These are phyloP conservation scores for Drosophila punjabiensis DNA, from an alignment of 1,140 invertebrate genomes.

Conservation along the genomic window DNA sequence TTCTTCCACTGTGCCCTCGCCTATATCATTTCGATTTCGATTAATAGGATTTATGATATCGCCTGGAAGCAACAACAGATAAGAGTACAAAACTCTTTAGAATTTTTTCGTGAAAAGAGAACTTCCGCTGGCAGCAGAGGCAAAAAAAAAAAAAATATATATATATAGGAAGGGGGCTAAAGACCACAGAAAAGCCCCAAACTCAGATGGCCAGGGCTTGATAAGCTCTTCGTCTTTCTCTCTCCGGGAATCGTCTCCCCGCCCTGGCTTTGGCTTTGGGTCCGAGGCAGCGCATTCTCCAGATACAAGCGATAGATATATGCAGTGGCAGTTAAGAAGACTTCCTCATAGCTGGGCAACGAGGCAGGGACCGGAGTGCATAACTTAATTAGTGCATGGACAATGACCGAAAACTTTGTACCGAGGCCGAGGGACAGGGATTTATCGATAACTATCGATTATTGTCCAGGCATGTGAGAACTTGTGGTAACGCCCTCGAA, in stretches of 20 bases:
- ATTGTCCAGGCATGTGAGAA: conserved; percentile 36
- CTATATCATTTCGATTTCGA: conserved; percentile 4
- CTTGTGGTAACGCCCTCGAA: conserved; percentile 32
- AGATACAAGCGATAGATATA: conserved; percentile 60
- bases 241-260: conserved; percentile 6
- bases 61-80: conserved; percentile 22
- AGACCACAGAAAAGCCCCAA: conserved; percentile 24
- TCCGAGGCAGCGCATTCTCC: conserved; percentile 24
- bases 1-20: not conserved
- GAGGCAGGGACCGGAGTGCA: conserved; percentile 29
- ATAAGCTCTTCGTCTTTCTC: conserved; percentile 20
- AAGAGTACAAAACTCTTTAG: conserved; percentile 17
- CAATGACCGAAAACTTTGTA: conserved; percentile 31
- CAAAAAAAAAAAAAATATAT: conserved; percentile 4
- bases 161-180: not conserved
- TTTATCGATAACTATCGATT: conserved; percentile 42
- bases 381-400: conserved; percentile 69
- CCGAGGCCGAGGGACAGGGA: conserved; percentile 26
- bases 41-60: conserved; percentile 31
- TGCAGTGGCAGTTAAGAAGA: conserved; percentile 34
- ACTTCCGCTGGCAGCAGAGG: conserved; percentile 25
- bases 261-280: conserved; percentile 1
- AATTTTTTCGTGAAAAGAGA: conserved; percentile 20
- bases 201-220: conserved; percentile 25
- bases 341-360: conserved; percentile 57